Conservation (phyloP, 2,888 invertebrate genomes). For the Aradus depressus region DNA sequence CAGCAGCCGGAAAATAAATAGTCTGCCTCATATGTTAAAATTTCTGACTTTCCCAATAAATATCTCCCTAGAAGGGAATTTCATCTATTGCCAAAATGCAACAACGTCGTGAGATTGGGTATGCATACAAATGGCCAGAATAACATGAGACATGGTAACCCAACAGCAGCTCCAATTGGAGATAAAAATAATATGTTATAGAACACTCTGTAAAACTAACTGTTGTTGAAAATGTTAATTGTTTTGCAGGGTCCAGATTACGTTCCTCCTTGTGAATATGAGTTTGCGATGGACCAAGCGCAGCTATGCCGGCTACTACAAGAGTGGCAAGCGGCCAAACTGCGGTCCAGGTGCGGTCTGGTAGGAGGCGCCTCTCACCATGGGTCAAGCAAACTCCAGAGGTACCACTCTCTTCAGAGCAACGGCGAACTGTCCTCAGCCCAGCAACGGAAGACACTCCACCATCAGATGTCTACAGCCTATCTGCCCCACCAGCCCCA, state of each 20-base stretch:
- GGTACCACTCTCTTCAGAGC: slow-evolving; percentile 22
- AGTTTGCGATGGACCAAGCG: slow-evolving; percentile 55
- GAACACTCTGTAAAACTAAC: too few relatives aligned
- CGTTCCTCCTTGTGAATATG: slow-evolving; percentile 64
- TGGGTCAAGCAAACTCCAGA: slow-evolving; percentile 34
- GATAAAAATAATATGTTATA: too few relatives aligned
- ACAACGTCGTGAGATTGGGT: too few relatives aligned
- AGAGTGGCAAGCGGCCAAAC: slow-evolving; percentile 62
- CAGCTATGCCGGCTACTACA: slow-evolving; percentile 55
- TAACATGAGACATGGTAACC: too few relatives aligned
- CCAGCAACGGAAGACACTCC: slow-evolving; percentile 13
- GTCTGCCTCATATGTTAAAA: too few relatives aligned
- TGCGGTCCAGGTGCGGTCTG: slow-evolving; percentile 37
- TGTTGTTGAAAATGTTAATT: slow-evolving; percentile 4
- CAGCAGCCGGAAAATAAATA: too few relatives aligned
- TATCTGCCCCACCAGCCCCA: slow-evolving; percentile 7
- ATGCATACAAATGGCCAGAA: not conserved
- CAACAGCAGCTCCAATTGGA: not conserved
- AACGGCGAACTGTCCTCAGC: slow-evolving; percentile 24
- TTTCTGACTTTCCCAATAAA: too few relatives aligned
- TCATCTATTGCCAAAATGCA: too few relatives aligned
- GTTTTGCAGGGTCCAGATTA: slow-evolving; percentile 63
- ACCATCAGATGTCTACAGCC: slow-evolving; percentile 21
- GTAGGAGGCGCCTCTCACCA: slow-evolving; percentile 39
- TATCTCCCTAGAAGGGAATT: too few relatives aligned